A percentile compares a stretch with the other conserved stretches of the same genome.
phyloP scores from a whole-genome alignment of 2,113 vertebrate species.

The Neofelis nebulosa region DNA sequence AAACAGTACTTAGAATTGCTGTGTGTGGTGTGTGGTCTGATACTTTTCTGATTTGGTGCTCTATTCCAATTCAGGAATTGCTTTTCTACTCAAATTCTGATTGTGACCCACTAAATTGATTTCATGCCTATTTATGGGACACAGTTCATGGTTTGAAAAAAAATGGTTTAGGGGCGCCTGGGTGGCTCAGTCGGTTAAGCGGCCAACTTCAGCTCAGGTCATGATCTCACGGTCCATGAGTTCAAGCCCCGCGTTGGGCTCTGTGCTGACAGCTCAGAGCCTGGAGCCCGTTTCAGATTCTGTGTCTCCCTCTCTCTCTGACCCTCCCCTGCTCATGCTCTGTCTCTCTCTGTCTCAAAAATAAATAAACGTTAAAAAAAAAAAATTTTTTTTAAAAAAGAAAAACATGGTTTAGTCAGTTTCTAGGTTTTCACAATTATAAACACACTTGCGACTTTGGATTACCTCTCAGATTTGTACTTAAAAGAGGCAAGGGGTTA shows the following conservation, averaged over 20 bases:
- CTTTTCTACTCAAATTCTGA: constrained; percentile 37
- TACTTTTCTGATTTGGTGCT: neutral
- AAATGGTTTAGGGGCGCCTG: neutral
- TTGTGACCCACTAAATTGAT: neutral
- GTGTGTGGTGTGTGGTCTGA: neutral
- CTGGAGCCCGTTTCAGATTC: no score
- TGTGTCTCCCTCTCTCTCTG: no score
- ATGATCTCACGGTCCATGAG: no score
- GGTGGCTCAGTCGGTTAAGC: no score
- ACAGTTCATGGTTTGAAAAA: constrained; percentile 1
- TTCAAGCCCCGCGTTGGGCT: no score
- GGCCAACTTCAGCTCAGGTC: no score
- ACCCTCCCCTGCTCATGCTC: no score
- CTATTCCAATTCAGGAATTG: neutral
- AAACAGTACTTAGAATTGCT: neutral
- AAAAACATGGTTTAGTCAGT: neutral
- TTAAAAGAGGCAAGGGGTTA: constrained; percentile 29
- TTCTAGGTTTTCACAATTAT: constrained; percentile 32
- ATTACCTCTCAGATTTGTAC: constrained; percentile 24
- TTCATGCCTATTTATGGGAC: neutral
- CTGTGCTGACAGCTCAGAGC: no score
- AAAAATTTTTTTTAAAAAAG: no score
- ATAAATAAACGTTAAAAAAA: no score
- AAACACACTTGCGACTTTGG: neutral
- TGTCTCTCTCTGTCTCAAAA: no score